Evolutionary conservation across 1,140 invertebrate genomes (phyloP).

Genomic region (Drosophila ohnishii): DNA sequence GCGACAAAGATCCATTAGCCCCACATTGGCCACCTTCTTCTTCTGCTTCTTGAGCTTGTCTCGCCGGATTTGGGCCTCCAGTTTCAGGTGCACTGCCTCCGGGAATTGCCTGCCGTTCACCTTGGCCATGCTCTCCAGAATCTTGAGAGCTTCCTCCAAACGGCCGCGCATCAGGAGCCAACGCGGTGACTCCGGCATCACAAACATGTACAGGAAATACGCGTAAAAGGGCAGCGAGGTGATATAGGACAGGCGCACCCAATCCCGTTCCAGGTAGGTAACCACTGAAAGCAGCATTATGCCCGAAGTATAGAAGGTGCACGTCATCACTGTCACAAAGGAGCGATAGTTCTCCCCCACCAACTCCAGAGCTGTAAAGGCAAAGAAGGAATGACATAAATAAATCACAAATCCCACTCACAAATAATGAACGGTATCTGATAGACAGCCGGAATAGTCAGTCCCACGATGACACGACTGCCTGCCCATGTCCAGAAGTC

Average conservation of each 20-base stretch:
- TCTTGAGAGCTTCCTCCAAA: conserved; percentile 90
- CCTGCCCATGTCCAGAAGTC: conserved; percentile 92
- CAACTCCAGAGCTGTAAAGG: conserved; percentile 90
- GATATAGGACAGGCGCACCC: conserved; percentile 90
- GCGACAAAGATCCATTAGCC: conserved; percentile 88
- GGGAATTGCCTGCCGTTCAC: conserved; percentile 91
- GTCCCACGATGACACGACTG: conserved; percentile 90
- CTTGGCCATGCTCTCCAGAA: conserved; percentile 89
- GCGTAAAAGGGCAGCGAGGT: conserved; percentile 93
- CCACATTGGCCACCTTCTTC: conserved; percentile 86
- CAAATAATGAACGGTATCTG: conserved; percentile 97
- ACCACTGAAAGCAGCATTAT: conserved; percentile 91
- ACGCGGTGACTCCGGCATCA: conserved; percentile 92
- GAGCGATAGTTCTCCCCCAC: conserved; percentile 95
- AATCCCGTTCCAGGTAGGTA: conserved; percentile 92
- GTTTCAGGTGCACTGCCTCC: conserved; percentile 87
- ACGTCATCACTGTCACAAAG: conserved; percentile 95
- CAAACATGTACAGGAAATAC: conserved; percentile 93
- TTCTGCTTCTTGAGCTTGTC: conserved; percentile 85
- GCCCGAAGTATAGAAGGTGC: conserved; percentile 93
- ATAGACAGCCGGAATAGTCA: conserved; percentile 96
- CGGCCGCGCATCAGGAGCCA: conserved; percentile 92
- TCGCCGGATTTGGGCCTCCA: conserved; percentile 85
- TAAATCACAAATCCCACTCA: conserved; percentile 83
- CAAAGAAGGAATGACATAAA: neutral